Conservation (phyloP, 2,888 invertebrate genomes). For the Tetrapedia diversipes region DNA sequence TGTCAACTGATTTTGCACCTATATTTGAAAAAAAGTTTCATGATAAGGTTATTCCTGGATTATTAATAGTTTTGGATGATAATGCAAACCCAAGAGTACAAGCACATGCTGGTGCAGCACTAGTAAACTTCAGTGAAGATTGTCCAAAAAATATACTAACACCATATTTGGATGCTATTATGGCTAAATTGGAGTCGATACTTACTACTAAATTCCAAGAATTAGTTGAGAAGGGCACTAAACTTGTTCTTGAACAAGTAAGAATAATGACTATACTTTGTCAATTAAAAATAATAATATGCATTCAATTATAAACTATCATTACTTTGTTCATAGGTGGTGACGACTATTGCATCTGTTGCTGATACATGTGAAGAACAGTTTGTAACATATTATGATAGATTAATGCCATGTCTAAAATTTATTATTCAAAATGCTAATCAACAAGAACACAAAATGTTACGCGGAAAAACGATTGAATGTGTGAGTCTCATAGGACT, state of each 20-base stretch:
- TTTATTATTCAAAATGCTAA: constrained; percentile 98
- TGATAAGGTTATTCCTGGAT: constrained; percentile 95
- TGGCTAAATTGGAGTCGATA: constrained; percentile 94
- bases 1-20: constrained; percentile 99
- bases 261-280: constrained; percentile 18
- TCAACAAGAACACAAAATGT: constrained; percentile 92
- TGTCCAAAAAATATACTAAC: constrained; percentile 97
- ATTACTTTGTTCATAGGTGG: constrained; percentile 84
- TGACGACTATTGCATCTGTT: constrained; percentile 99
- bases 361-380: constrained; percentile 99
- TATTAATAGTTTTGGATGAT: constrained; percentile 95
- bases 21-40: constrained; percentile 99
- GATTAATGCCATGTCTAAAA: constrained; percentile 95
- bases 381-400: constrained; percentile 97
- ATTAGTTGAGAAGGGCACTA: constrained; percentile 96
- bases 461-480: constrained; percentile 99
- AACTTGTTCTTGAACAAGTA: constrained; percentile 96
- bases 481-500: constrained; percentile 98
- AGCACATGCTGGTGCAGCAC: constrained; percentile 94
- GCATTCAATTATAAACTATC: not conserved
- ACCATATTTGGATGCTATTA: constrained; percentile 95
- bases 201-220: constrained; percentile 97
- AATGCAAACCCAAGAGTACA: constrained; percentile 95
- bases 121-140: constrained; percentile 99
- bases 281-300: constrained; percentile 12